Evolutionary conservation across 2,888 invertebrate genomes (phyloP).

Genomic region (Doris montereyensis): DNA sequence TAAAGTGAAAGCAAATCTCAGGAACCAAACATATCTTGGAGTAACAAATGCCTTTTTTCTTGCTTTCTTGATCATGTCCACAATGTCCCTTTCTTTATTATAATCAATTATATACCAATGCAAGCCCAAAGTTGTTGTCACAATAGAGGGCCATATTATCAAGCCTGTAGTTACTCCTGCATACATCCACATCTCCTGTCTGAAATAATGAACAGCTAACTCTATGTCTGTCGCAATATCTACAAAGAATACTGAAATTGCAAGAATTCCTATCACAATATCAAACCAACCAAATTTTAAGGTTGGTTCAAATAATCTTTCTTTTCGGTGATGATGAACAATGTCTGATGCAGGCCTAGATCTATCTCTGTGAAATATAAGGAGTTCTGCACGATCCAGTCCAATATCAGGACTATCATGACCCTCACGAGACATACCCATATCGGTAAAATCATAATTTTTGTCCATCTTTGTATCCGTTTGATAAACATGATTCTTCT

Average conservation of each 20-base stretch:
- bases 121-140: constrained; percentile 56
- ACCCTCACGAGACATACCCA: too few relatives aligned
- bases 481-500: too few relatives aligned
- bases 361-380: neutral
- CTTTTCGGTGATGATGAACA: neutral
- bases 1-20: constrained; percentile 57
- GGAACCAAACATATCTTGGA: constrained; percentile 50
- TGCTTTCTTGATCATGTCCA: constrained; percentile 41
- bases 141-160: constrained; percentile 54
- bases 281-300: constrained; percentile 51
- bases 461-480: too few relatives aligned
- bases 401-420: neutral
- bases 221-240: constrained; percentile 59
- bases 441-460: too few relatives aligned
- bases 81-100: constrained; percentile 48
- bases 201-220: constrained; percentile 57
- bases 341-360: neutral
- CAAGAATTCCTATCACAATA: constrained; percentile 51
- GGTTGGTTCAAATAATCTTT: constrained; percentile 20
- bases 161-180: constrained; percentile 55
- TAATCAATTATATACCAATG: constrained; percentile 63
- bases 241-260: constrained; percentile 57
- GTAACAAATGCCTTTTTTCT: constrained; percentile 47
- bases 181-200: constrained; percentile 47
- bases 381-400: neutral